Conservation (phyloP, 2,888 invertebrate species). For the Iphiclides podalirius region DNA sequence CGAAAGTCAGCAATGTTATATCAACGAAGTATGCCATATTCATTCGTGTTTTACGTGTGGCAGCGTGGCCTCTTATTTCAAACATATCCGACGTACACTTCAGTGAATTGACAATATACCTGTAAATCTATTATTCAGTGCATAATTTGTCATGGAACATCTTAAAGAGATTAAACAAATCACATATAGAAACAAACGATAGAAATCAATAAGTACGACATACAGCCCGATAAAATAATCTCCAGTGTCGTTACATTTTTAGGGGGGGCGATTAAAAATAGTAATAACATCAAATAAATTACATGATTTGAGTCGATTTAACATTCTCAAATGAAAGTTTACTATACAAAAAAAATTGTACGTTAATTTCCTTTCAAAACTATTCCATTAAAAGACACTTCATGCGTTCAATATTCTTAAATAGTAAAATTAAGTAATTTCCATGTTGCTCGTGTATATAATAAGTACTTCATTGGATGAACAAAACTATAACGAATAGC, state of each 20-base stretch:
- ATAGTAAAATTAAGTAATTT: background rate
- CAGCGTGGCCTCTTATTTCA: slow-evolving; percentile 1
- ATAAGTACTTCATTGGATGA: slow-evolving; percentile 21
- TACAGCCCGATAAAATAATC: background rate
- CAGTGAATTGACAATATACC: background rate
- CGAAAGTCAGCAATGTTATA: slow-evolving; percentile 5
- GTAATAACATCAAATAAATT: background rate
- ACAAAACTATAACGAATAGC: slow-evolving; percentile 27
- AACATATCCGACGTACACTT: background rate
- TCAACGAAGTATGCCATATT: slow-evolving; percentile 1
- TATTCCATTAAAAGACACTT: background rate
- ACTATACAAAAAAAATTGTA: slow-evolving; percentile 34
- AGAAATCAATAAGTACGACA: background rate
- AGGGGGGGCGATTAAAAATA: background rate
- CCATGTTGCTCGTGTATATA: background rate
- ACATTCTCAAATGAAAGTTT: slow-evolving; percentile 27
- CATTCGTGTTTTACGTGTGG: background rate
- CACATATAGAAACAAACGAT: background rate
- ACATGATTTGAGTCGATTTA: slow-evolving; percentile 10
- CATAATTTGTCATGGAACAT: background rate
- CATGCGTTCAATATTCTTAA: too few species aligned
- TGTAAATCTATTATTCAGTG: background rate
- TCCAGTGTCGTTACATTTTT: background rate
- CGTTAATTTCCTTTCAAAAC: slow-evolving; percentile 27
- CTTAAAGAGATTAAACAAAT: background rate